phyloP scores from a whole-genome alignment of 1,140 invertebrate genomes.

The Colletes latitarsis region DNA sequence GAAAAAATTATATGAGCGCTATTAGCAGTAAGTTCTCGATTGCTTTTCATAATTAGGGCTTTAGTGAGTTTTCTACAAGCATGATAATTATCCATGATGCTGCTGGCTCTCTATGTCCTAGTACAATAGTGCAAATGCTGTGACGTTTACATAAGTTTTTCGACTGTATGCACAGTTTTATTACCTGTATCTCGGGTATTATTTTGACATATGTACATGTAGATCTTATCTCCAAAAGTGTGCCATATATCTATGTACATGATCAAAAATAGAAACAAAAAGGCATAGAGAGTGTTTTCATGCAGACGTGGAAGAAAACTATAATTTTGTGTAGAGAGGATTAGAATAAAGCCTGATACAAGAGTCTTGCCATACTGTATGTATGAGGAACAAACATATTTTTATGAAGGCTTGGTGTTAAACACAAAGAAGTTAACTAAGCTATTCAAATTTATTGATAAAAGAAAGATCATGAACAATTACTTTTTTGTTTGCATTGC shows the following conservation, averaged over 20 bases:
- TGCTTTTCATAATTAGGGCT: slow-evolving; percentile 40
- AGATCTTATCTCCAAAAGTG: slow-evolving; percentile 37
- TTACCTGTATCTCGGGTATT: slow-evolving; percentile 24
- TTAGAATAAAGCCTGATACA: slow-evolving; percentile 65
- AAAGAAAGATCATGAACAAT: slow-evolving; percentile 27
- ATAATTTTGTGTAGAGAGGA: slow-evolving; percentile 63
- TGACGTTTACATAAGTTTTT: slow-evolving; percentile 27
- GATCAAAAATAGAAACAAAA: slow-evolving; percentile 33
- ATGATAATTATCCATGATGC: slow-evolving; percentile 34
- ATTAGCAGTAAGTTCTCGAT: slow-evolving; percentile 18
- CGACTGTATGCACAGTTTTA: slow-evolving; percentile 31
- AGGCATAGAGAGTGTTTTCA: slow-evolving; percentile 52
- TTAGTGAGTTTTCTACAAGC: slow-evolving; percentile 51
- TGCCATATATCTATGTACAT: slow-evolving; percentile 44
- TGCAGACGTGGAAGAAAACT: slow-evolving; percentile 59
- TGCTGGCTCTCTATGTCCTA: slow-evolving; percentile 47
- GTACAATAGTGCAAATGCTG: slow-evolving; percentile 32
- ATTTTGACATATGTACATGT: slow-evolving; percentile 19
- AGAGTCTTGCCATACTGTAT: slow-evolving; percentile 70
- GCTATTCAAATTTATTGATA: slow-evolving; percentile 36
- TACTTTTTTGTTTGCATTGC: slow-evolving; percentile 25
- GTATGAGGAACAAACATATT: slow-evolving; percentile 73
- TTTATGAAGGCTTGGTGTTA: slow-evolving; percentile 73
- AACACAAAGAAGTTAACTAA: slow-evolving; percentile 36
- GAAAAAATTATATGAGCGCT: slow-evolving; percentile 41